These are phyloP conservation scores for Xanthia togata DNA, from an alignment of 2,888 invertebrate species.

Conservation along the genomic window DNA sequence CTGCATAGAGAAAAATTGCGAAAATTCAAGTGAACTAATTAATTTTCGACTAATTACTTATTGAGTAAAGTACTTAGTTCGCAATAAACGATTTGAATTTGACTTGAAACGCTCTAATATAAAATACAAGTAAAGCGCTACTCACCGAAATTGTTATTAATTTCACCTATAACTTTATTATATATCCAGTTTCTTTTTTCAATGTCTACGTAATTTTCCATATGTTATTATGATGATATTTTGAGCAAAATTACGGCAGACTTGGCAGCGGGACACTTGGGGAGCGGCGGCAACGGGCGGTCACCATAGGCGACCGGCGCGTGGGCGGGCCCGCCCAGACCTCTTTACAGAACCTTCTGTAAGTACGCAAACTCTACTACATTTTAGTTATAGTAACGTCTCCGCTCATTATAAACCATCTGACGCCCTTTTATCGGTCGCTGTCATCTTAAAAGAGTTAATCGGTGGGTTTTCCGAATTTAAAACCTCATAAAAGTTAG, in stretches of 20 bases:
- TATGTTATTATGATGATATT: constrained; percentile 14
- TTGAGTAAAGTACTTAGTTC: not conserved
- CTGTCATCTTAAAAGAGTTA: not conserved
- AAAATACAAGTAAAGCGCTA: not conserved
- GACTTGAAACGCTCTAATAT: not conserved
- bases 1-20: not conserved
- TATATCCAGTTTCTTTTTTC: not conserved
- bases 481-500: constrained; percentile 30
- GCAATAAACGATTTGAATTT: too few species aligned
- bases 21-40: not conserved
- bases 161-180: not conserved
- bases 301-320: constrained; percentile 82
- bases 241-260: constrained; percentile 32
- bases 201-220: not conserved
- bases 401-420: constrained; percentile 38
- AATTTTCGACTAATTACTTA: not conserved
- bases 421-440: constrained; percentile 20
- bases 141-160: not conserved
- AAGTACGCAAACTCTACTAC: constrained; percentile 64
- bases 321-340: constrained; percentile 78
- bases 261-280: constrained; percentile 70
- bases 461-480: not conserved
- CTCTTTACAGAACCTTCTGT: constrained; percentile 65
- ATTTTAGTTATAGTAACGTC: constrained; percentile 50
- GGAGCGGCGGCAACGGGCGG: constrained; percentile 76